Evolutionary conservation across 1,140 invertebrate species (phyloP).

Genomic region (Drosophila saltans): DNA sequence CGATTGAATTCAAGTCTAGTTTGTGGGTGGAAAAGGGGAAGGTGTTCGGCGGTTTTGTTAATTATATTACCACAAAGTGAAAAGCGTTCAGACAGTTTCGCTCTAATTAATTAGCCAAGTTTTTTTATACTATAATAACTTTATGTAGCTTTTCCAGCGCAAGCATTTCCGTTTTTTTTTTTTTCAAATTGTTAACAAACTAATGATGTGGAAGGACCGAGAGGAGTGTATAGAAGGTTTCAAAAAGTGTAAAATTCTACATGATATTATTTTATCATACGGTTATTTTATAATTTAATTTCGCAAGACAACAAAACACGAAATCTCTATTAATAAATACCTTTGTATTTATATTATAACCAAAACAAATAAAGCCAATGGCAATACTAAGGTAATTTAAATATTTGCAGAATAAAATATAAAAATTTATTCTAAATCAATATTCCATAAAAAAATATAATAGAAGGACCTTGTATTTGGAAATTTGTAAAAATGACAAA

Average conservation of each 20-base stretch:
- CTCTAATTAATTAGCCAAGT: constrained; percentile 55
- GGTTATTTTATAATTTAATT: not conserved
- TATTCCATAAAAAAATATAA: too few relatives aligned
- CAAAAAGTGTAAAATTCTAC: not conserved
- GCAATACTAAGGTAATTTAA: too few relatives aligned
- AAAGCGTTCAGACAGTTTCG: constrained; percentile 46
- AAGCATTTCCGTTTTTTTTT: not conserved
- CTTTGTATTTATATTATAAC: too few relatives aligned
- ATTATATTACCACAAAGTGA: constrained; percentile 57
- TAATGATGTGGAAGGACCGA: constrained; percentile 29
- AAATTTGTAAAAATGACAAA: too few relatives aligned
- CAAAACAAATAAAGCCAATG: too few relatives aligned
- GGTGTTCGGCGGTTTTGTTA: constrained; percentile 26
- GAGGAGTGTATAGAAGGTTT: constrained; percentile 2
- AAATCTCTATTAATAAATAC: constrained; percentile 29
- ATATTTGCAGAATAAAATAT: too few relatives aligned
- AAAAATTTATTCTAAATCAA: too few relatives aligned
- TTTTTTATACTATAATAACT: constrained; percentile 19
- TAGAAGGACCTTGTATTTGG: too few relatives aligned
- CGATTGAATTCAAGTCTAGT: constrained; percentile 3
- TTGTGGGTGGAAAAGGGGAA: not conserved
- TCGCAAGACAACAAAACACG: not conserved
- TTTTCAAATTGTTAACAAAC: constrained; percentile 26
- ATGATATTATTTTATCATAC: constrained; percentile 1
- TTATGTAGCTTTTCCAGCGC: constrained; percentile 10